Percentiles rank a stretch among this genome's conserved stretches.
These are phyloP conservation scores for Cheilosia scutellata DNA, from an alignment of 2,888 invertebrate genomes.

Conservation along the genomic window DNA sequence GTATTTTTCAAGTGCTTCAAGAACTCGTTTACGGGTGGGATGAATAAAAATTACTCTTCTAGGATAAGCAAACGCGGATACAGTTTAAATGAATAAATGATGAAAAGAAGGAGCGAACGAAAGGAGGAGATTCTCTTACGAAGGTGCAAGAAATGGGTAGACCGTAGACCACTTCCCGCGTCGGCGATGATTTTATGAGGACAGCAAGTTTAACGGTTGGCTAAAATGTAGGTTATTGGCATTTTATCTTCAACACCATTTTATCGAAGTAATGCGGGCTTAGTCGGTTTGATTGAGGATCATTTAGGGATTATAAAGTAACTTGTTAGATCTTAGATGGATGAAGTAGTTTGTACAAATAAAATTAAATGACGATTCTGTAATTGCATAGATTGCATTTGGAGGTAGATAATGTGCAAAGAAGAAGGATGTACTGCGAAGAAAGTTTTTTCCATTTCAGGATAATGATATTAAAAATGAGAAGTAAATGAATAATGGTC, in stretches of 20 bases:
- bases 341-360: not conserved
- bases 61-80: conserved; percentile 46
- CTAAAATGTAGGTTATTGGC: conserved; percentile 46
- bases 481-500: too few relatives aligned
- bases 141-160: conserved; percentile 19
- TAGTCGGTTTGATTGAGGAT: conserved; percentile 18
- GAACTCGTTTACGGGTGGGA: conserved; percentile 33
- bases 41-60: conserved; percentile 34
- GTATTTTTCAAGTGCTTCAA: not conserved
- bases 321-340: not conserved
- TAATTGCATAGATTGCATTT: too few relatives aligned
- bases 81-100: conserved; percentile 41
- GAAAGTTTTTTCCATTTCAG: too few relatives aligned
- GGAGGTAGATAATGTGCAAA: too few relatives aligned
- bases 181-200: conserved; percentile 48
- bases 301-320: conserved; percentile 28
- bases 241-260: conserved; percentile 30
- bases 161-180: conserved; percentile 20
- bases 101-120: conserved; percentile 8
- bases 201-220: conserved; percentile 43
- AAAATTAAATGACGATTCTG: too few relatives aligned
- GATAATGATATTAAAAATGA: too few relatives aligned
- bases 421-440: too few relatives aligned
- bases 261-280: conserved; percentile 22
- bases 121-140: not conserved